A percentile compares a stretch with the other conserved stretches of the same genome.
These are phyloP conservation scores for Poeciliopsis occidentalis DNA, from an alignment of 2,113 vertebrate genomes.

Conservation along the genomic window DNA sequence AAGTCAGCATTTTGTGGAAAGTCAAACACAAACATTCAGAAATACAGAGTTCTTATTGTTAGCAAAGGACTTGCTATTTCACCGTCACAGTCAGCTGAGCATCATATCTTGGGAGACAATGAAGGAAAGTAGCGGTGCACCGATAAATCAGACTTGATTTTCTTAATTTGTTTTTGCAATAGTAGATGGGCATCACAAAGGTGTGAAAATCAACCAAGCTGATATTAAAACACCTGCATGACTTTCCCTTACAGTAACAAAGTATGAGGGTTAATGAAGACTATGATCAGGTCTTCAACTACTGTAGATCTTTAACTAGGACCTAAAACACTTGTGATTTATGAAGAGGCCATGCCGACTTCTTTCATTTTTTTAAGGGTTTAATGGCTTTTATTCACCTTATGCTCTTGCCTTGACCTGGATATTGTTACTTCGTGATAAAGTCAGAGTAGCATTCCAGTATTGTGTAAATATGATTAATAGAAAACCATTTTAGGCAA, in stretches of 20 bases:
- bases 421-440: neutral
- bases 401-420: too few relatives aligned
- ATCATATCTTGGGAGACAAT: neutral
- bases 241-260: neutral
- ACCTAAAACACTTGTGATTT: too few relatives aligned
- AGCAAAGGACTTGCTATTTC: neutral
- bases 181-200: too few relatives aligned
- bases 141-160: too few relatives aligned
- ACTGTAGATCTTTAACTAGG: too few relatives aligned
- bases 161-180: too few relatives aligned
- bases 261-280: neutral
- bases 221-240: neutral
- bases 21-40: neutral
- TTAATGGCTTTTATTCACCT: neutral
- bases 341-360: too few relatives aligned
- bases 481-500: conserved; percentile 21
- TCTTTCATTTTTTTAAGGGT: too few relatives aligned
- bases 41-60: neutral
- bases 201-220: too few relatives aligned
- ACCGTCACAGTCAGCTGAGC: neutral
- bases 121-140: neutral
- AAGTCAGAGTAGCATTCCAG: conserved; percentile 9
- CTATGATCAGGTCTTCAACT: too few relatives aligned
- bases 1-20: neutral
- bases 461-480: conserved; percentile 37